Conservation (phyloP, 2,113 vertebrate species). For the Salvelinus namaycush region DNA sequence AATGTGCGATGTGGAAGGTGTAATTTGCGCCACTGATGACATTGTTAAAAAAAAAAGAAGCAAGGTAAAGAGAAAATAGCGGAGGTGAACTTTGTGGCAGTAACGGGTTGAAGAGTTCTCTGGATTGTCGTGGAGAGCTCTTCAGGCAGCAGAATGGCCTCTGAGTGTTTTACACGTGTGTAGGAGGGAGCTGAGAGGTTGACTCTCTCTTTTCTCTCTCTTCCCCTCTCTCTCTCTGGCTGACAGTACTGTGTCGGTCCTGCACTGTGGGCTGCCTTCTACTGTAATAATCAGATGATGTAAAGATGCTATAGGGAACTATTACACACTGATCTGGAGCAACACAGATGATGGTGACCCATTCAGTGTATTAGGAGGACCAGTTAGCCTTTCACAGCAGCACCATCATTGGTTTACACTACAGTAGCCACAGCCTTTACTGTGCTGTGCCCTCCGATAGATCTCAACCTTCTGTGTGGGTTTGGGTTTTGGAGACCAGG, state of each 20-base stretch:
- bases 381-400: constrained; percentile 59
- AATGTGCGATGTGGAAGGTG: constrained; percentile 63
- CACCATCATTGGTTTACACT: constrained; percentile 57
- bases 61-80: constrained; percentile 57
- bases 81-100: constrained; percentile 71
- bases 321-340: neutral
- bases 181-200: constrained; percentile 70
- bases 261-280: constrained; percentile 50
- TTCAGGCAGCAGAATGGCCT: constrained; percentile 74
- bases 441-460: constrained; percentile 37
- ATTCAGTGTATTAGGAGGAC: constrained; percentile 38
- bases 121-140: constrained; percentile 76
- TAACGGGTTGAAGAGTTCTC: constrained; percentile 78
- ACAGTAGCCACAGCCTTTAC: constrained; percentile 45
- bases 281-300: constrained; percentile 69
- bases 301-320: constrained; percentile 38
- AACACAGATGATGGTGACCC: constrained; percentile 37
- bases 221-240: constrained; percentile 39
- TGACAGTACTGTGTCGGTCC: constrained; percentile 44
- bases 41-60: constrained; percentile 59
- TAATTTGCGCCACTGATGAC: constrained; percentile 52
- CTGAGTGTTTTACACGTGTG: constrained; percentile 64
- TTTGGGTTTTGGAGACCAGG: constrained; percentile 59
- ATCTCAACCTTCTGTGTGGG: constrained; percentile 64
- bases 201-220: constrained; percentile 40